phyloP scores from a whole-genome alignment of 2,113 vertebrate species.

The Narcine bancroftii region DNA sequence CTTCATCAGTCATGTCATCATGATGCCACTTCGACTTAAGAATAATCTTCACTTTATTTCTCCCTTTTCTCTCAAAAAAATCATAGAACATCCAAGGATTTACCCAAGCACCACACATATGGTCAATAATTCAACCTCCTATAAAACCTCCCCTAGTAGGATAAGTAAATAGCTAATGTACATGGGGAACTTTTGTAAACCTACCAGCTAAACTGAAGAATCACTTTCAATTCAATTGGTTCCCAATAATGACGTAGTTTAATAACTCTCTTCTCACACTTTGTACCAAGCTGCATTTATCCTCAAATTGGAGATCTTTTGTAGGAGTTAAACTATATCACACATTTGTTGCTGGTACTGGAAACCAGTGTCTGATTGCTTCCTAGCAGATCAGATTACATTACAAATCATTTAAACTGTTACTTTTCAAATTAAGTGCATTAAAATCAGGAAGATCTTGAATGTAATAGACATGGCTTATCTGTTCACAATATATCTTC shows the following conservation, averaged over 20 bases:
- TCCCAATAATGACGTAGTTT: background rate
- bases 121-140: background rate
- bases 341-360: background rate
- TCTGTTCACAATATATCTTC: slow-evolving; percentile 74
- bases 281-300: background rate
- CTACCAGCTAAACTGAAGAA: background rate
- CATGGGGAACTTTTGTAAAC: background rate
- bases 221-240: background rate
- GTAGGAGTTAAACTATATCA: background rate
- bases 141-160: background rate
- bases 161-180: background rate
- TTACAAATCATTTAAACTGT: slow-evolving; percentile 29
- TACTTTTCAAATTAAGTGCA: background rate
- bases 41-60: background rate
- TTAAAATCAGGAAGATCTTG: slow-evolving; percentile 14
- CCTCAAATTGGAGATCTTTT: background rate
- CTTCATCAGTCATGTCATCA: background rate
- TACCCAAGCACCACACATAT: background rate
- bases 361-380: slow-evolving; percentile 6
- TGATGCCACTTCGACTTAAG: background rate
- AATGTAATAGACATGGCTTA: slow-evolving; percentile 18
- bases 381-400: background rate
- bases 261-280: background rate
- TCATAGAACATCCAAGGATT: background rate
- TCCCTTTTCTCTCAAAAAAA: background rate